Conservation (phyloP, 2,797 vertebrate species). For the Tachyglossus aculeatus region DNA sequence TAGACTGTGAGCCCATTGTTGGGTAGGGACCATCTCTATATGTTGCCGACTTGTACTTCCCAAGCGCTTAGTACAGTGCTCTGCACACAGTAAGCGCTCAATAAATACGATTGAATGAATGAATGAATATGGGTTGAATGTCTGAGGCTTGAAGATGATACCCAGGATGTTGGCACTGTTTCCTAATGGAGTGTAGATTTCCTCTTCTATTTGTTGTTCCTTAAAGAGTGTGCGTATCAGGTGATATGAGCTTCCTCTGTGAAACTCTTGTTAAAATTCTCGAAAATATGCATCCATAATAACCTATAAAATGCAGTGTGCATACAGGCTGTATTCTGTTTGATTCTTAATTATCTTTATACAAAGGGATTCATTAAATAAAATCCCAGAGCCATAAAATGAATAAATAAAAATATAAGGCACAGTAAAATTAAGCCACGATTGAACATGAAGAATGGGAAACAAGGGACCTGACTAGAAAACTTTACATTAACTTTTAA, state of each 20-base stretch:
- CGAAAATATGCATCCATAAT: constrained; percentile 42
- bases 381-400: constrained; percentile 29
- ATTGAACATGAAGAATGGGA: constrained; percentile 41
- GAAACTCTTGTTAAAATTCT: constrained; percentile 26
- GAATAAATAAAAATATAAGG: constrained; percentile 49
- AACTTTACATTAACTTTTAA: constrained; percentile 29
- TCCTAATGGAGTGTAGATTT: too few species aligned
- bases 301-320: constrained; percentile 38
- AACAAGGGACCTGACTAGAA: constrained; percentile 25
- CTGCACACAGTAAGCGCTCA: too few species aligned
- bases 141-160: too few species aligned
- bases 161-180: too few species aligned
- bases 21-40: too few species aligned
- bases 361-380: constrained; percentile 45
- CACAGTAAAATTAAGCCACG: constrained; percentile 44
- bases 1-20: too few species aligned
- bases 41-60: too few species aligned
- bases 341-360: constrained; percentile 55
- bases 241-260: background rate
- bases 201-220: constrained; percentile 8
- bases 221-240: background rate
- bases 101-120: too few species aligned
- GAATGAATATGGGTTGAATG: too few species aligned
- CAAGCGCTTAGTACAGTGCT: too few species aligned
- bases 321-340: constrained; percentile 18